phyloP scores from a whole-genome alignment of 2,888 invertebrate species.

The Apodemia duryi region DNA sequence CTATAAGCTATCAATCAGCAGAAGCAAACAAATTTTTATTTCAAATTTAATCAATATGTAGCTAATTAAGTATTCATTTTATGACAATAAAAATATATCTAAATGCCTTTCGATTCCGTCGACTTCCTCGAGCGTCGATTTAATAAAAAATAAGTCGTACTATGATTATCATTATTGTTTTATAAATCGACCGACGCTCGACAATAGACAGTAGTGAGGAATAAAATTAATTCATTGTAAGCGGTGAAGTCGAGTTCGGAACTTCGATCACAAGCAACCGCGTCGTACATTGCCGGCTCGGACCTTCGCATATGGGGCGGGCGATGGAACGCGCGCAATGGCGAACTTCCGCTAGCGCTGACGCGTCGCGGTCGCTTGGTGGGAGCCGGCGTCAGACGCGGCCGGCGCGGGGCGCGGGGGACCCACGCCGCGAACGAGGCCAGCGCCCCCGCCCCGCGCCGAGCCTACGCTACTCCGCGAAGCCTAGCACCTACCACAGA shows the following conservation, averaged over 20 bases:
- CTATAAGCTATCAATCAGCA: too few species aligned
- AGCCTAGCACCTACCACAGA: conserved; percentile 70
- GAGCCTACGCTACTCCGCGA: conserved; percentile 70
- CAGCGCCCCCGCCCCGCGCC: conserved; percentile 65
- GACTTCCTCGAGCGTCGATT: conserved; percentile 38
- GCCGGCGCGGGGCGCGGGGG: conserved; percentile 38
- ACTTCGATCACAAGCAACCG: conserved; percentile 9
- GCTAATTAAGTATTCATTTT: conserved; percentile 16
- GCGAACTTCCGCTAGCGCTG: conserved; percentile 57
- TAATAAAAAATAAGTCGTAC: conserved; percentile 40
- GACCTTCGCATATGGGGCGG: conserved; percentile 28
- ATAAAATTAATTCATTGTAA: conserved; percentile 17
- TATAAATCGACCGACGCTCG: conserved; percentile 46
- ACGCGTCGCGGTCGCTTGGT: conserved; percentile 63
- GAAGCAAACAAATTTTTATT: too few species aligned
- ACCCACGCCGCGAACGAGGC: conserved; percentile 67
- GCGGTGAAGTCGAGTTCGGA: conserved; percentile 19
- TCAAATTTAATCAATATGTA: conserved; percentile 54
- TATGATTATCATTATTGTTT: conserved; percentile 32
- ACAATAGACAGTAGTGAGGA: conserved; percentile 42
- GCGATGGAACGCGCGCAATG: conserved; percentile 54
- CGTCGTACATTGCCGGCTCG: conserved; percentile 45
- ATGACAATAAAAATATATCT: conserved; percentile 16
- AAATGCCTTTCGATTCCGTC: conserved; percentile 12
- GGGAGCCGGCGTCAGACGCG: conserved; percentile 47